Conservation (phyloP, 1,140 invertebrate species). For the Scaptomyza pallida region DNA sequence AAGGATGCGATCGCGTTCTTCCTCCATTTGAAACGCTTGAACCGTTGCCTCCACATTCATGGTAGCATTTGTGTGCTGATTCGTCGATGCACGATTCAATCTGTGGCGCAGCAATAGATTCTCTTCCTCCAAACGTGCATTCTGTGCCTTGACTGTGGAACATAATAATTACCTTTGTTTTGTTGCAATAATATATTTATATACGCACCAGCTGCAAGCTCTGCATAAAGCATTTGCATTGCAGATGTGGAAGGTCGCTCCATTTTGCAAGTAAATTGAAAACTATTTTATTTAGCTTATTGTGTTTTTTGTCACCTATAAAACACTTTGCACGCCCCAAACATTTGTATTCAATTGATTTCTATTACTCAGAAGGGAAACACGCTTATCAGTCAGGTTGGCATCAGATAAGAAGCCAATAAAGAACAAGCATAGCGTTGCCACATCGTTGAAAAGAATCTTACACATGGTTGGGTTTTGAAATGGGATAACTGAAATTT, state of each 20-base stretch:
- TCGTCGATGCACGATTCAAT: slow-evolving; percentile 47
- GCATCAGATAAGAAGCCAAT: slow-evolving; percentile 50
- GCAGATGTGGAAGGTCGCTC: slow-evolving; percentile 53
- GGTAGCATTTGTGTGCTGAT: slow-evolving; percentile 47
- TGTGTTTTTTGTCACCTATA: too few species aligned
- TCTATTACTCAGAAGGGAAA: slow-evolving; percentile 34
- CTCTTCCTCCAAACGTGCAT: slow-evolving; percentile 65
- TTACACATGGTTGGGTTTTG: background rate
- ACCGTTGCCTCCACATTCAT: slow-evolving; percentile 72
- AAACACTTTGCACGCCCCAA: too few species aligned
- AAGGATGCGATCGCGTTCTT: slow-evolving; percentile 64
- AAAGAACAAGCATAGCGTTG: slow-evolving; percentile 4
- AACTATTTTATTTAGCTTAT: too few species aligned
- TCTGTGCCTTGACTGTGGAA: slow-evolving; percentile 59
- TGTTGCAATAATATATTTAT: background rate
- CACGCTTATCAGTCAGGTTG: slow-evolving; percentile 1
- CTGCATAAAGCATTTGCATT: slow-evolving; percentile 64
- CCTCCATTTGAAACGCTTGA: slow-evolving; percentile 60
- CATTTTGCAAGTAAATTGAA: slow-evolving; percentile 35
- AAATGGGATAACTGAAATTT: background rate
- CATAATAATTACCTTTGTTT: background rate
- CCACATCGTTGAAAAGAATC: slow-evolving; percentile 7
- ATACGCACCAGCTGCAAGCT: slow-evolving; percentile 65
- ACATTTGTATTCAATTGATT: too few species aligned
- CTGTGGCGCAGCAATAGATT: slow-evolving; percentile 67